Evolutionary conservation across 2,888 invertebrate species (phyloP), one percentile per base, ranked within the genome.

Genomic region (Sarcophaga carnaria): DNA sequence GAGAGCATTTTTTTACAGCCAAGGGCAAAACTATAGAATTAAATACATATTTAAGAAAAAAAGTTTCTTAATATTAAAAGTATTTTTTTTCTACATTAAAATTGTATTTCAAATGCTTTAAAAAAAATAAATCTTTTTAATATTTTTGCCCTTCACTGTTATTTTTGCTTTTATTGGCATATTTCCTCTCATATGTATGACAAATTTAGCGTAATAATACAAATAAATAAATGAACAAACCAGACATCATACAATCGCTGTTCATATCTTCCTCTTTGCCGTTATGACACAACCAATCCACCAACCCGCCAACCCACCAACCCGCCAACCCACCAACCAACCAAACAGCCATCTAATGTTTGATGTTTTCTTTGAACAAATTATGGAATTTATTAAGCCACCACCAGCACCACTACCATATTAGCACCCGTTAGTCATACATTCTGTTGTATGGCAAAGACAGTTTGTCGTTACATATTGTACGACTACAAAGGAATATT

Each of bases 341-440:
- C 11, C 20, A 25, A 63, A 72, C 47, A 20, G 14, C 17, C 54
- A 6, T 70, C 10, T 67, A n/a, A 59, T 59, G 59, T 72, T 22
- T 17, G 49, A 37, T 77, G 70, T 49, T 79, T 66, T 62, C 8
- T 37, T 37, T 37, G 5, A 37, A 69, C 59, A 80, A 80, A 83
- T 83, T 86, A 77, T 83, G 69, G 60, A 83, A 77, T 83, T 74
- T 86, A 83, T 83, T 83, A 76, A 82, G 76, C 22, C 22, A 76
- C 82, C 60, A 76, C 72, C 62, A 66, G 6, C 1, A 27, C 27
- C 2, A 37, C 37, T 37, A 37, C 2, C 2, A 37, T 37, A 37
- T 10, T 10, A 37, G 37, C 37, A 2, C 4, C 17, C 54, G 17
- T 54, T 54, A 54, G 54, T 54, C 54, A 54, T 54, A 54, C 54